Conservation (phyloP, 2,797 vertebrate genomes). For the Liasis olivaceus region DNA sequence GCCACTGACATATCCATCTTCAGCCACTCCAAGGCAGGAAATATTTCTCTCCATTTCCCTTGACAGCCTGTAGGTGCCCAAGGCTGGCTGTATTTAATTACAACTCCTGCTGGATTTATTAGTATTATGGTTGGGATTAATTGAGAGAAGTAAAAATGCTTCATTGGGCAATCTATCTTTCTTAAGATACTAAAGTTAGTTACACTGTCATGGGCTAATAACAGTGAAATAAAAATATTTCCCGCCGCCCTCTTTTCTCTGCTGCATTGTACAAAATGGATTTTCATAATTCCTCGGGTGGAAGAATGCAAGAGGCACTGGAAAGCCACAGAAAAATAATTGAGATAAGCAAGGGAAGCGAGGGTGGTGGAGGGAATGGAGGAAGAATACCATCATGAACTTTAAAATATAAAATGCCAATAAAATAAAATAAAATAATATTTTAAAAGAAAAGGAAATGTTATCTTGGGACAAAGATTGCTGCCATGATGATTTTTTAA, state of each 20-base stretch:
- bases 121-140: slow-evolving; percentile 65
- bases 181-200: slow-evolving; percentile 40
- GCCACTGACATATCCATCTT: slow-evolving; percentile 26
- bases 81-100: slow-evolving; percentile 57
- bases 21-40: slow-evolving; percentile 39
- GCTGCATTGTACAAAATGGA: slow-evolving; percentile 58
- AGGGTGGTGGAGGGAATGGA: background rate
- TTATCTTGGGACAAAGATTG: background rate
- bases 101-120: slow-evolving; percentile 66
- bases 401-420: background rate
- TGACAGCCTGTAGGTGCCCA: slow-evolving; percentile 43
- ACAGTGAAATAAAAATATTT: slow-evolving; percentile 60
- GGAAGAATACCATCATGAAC: slow-evolving; percentile 48
- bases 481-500: no score
- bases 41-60: slow-evolving; percentile 59
- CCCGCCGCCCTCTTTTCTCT: background rate
- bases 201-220: slow-evolving; percentile 66
- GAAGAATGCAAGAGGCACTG: slow-evolving; percentile 56
- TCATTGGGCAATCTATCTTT: slow-evolving; percentile 62
- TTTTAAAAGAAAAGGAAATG: background rate
- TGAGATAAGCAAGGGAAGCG: slow-evolving; percentile 38
- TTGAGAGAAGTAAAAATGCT: slow-evolving; percentile 65
- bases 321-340: slow-evolving; percentile 54
- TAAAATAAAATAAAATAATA: background rate
- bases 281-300: slow-evolving; percentile 46